Base-by-base conservation (phyloP, 2,888 invertebrate genomes). In the Cantharis nigra region DNA sequence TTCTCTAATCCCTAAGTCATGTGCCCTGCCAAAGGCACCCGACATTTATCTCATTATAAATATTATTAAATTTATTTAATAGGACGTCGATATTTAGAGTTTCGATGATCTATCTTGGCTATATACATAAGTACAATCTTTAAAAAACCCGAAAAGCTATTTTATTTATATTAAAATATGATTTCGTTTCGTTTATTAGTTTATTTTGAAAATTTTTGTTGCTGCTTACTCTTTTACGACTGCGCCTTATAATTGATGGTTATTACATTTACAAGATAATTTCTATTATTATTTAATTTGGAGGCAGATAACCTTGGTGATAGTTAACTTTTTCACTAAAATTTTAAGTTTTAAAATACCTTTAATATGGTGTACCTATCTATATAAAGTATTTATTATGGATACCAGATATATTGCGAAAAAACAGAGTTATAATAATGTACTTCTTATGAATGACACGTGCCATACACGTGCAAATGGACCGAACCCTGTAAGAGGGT, bases 381-480 rank as follows among this genome's bases (percentile, higher is more conserved):
- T 16, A 20, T 0, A 2, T 49, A n/a, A n/a, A 3, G 33, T 4
- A 49, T 49, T 7, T 49, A n/a, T 49, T 7, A n/a, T 23, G 11
- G 13, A 26, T 67, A 9, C n/a, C 23, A 65, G 33, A 72, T 14
- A 49, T 62, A 73, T 69, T 67, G 69, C 20, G 49, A 69, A 23
- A 49, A 49, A 26, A 73, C 69, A 3, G 16, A 23, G 49, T 69
- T 49, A 16, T 23, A 33, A 70, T 70, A 14, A 23, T 23, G 3
- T 26, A 28, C 49, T 20, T 28, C 11, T 7, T 33, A 70, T 70
- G 70, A 77, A 69, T 77, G 74, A 80, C 84, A 86, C 85, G 85
- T 86, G 85, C 82, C 80, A 70, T 79, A 80, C 85, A 85, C 85
- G 85, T 86, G 85, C 82, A 80, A 77, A 75, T 79, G 71, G 74